Conservation (phyloP, 1,140 invertebrate species). For the Brachionus asplanchnoidis region DNA sequence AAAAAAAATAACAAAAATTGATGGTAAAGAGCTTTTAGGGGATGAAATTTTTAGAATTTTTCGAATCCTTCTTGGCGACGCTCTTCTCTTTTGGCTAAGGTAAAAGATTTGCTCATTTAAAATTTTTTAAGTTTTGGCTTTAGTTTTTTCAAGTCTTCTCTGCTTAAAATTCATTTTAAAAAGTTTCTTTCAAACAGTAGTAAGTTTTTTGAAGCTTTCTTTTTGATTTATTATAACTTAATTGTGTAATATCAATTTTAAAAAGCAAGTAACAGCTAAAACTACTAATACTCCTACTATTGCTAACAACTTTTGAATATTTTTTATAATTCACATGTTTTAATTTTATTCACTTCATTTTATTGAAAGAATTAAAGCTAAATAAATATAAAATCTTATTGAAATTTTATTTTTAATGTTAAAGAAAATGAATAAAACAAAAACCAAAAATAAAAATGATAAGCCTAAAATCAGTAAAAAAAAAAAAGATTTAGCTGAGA, state of each 20-base stretch:
- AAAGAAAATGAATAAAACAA: neutral
- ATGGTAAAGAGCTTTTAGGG: neutral
- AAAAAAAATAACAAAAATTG: neutral
- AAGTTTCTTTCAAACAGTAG: neutral
- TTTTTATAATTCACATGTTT: too few relatives aligned
- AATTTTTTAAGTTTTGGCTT: neutral
- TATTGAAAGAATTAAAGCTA: neutral
- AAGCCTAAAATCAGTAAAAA: neutral
- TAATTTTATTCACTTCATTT: too few relatives aligned
- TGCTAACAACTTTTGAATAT: too few relatives aligned
- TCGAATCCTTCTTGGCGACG: neutral
- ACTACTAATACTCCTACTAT: too few relatives aligned
- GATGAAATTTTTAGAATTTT: neutral
- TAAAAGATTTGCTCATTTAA: neutral
- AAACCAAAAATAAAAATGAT: neutral
- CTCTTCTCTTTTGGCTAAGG: neutral
- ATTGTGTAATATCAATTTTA: too few relatives aligned
- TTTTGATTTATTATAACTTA: too few relatives aligned
- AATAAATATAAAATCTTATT: neutral
- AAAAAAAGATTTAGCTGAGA: neutral
- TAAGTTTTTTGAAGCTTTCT: neutral
- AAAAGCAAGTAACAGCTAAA: too few relatives aligned
- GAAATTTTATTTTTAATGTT: neutral
- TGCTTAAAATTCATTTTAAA: neutral
- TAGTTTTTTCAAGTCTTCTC: neutral